phyloP scores from a whole-genome alignment of 2,113 vertebrate genomes.

The Oophaga pumilio region DNA sequence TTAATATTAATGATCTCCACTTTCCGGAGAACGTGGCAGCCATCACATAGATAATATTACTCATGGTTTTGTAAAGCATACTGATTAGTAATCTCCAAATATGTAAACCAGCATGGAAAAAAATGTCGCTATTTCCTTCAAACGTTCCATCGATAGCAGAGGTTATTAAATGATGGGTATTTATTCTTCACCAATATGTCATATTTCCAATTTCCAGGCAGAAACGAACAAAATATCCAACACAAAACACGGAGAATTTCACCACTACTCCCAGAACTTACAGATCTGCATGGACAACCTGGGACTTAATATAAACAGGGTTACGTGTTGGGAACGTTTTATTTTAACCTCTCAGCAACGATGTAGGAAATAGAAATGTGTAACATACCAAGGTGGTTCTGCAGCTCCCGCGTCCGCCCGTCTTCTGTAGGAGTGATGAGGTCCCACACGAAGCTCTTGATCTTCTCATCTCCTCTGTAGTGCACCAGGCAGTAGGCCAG shows the following conservation, averaged over 20 bases:
- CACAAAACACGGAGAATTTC: neutral
- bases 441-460: conserved; percentile 99
- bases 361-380: neutral
- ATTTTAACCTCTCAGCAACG: neutral
- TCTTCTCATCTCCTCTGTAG: conserved; percentile 97
- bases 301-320: conserved; percentile 10
- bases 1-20: neutral
- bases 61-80: neutral
- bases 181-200: neutral
- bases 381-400: conserved; percentile 88
- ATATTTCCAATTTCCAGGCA: neutral
- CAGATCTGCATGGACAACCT: neutral
- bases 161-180: neutral
- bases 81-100: neutral
- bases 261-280: neutral
- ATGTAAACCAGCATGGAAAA: neutral
- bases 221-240: neutral
- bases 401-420: conserved; percentile 89
- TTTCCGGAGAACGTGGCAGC: neutral
- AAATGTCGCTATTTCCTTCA: neutral
- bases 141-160: neutral
- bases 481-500: conserved; percentile 94
- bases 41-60: neutral
- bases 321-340: neutral
- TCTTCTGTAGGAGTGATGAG: conserved; percentile 95